A percentile compares a stretch with the other conserved stretches of the same genome.
These are phyloP conservation scores for Microctenopoma steveboyesi DNA, from an alignment of 2,797 vertebrate genomes.

Conservation along the genomic window DNA sequence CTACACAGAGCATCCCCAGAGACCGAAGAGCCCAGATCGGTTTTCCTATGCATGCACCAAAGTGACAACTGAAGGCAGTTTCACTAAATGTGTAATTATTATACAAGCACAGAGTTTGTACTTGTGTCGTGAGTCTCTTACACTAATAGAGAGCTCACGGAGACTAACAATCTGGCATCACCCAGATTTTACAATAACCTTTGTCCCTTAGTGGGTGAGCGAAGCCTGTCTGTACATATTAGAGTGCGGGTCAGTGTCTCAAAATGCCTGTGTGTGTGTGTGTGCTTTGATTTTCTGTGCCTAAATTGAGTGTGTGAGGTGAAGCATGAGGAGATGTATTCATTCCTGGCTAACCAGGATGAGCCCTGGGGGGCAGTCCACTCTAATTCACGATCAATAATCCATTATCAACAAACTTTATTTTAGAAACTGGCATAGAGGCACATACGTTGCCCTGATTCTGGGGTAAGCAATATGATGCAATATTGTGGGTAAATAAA, in stretches of 20 bases:
- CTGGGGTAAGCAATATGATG: constrained; percentile 14
- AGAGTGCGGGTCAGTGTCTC: constrained; percentile 72
- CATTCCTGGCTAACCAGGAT: constrained; percentile 87
- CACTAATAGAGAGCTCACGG: constrained; percentile 11
- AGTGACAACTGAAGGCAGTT: background rate
- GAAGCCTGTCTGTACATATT: constrained; percentile 75
- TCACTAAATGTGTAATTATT: background rate
- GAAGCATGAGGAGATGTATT: constrained; percentile 90
- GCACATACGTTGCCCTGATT: constrained; percentile 51
- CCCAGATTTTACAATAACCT: constrained; percentile 56
- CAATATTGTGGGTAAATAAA: constrained; percentile 20
- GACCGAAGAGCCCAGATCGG: background rate
- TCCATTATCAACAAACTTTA: constrained; percentile 94
- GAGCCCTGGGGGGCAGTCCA: constrained; percentile 87
- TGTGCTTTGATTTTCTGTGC: constrained; percentile 68
- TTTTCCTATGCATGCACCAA: background rate
- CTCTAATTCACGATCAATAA: constrained; percentile 93
- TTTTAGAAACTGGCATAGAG: constrained; percentile 74
- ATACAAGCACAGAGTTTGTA: background rate
- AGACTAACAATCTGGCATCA: constrained; percentile 55
- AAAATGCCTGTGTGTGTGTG: constrained; percentile 48
- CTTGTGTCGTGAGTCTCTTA: background rate
- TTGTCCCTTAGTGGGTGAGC: constrained; percentile 66
- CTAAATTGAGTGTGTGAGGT: constrained; percentile 83
- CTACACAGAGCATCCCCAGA: background rate